Conservation (phyloP, 2,113 vertebrate genomes). For the Phalacrocorax carbo region DNA sequence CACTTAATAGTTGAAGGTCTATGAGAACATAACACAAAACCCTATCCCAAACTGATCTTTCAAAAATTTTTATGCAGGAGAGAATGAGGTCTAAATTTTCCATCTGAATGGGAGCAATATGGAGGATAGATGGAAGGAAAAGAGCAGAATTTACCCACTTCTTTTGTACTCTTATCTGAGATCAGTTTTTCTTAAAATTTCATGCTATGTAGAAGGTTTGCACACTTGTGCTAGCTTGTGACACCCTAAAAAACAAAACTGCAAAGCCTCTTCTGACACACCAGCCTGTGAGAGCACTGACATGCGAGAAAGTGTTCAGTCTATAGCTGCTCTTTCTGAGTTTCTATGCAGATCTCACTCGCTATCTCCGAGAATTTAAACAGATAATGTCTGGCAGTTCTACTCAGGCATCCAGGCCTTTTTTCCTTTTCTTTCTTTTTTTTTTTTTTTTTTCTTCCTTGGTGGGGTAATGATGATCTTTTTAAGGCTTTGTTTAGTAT, state of each 20-base stretch:
- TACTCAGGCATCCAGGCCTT: background rate
- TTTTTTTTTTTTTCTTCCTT: background rate
- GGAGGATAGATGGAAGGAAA: background rate
- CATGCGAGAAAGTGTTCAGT: constrained; percentile 36
- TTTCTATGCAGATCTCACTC: constrained; percentile 9
- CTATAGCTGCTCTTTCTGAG: constrained; percentile 46
- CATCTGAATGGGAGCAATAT: background rate
- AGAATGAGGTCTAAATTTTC: background rate
- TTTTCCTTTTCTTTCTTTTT: background rate
- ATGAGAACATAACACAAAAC: background rate
- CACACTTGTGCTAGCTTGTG: constrained; percentile 22
- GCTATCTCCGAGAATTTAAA: constrained; percentile 9
- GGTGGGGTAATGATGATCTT: background rate
- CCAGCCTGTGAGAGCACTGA: constrained; percentile 49
- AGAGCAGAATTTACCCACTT: background rate
- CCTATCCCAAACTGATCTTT: background rate
- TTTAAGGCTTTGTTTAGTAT: background rate
- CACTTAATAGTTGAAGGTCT: background rate
- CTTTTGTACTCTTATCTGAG: background rate
- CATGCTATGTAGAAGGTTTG: constrained; percentile 1
- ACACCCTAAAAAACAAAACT: constrained; percentile 36
- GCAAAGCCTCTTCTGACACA: constrained; percentile 55
- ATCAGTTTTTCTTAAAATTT: background rate
- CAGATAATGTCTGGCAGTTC: constrained; percentile 41
- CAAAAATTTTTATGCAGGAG: background rate